These are phyloP conservation scores for Deladenus siricidicola DNA, from an alignment of 2,888 invertebrate species.

Conservation along the genomic window DNA sequence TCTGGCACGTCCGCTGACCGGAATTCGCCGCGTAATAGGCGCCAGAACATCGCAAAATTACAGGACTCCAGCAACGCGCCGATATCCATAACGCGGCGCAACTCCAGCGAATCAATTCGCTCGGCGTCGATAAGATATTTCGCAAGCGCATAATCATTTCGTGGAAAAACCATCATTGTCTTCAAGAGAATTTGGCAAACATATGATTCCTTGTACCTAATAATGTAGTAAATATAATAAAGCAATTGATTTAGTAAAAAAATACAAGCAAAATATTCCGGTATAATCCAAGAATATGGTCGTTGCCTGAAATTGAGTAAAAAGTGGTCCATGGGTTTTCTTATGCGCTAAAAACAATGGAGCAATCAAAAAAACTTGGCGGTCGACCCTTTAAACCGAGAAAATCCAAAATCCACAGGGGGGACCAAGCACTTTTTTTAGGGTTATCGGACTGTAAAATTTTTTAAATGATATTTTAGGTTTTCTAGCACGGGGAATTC, in stretches of 20 bases:
- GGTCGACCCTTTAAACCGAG: too few species aligned
- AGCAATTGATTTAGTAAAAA: not conserved
- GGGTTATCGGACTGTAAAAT: too few species aligned
- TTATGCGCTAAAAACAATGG: too few species aligned
- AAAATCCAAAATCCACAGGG: too few species aligned
- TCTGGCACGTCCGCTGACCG: slow-evolving; percentile 31
- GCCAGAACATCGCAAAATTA: slow-evolving; percentile 51
- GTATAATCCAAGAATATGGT: too few species aligned
- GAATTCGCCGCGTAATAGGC: slow-evolving; percentile 43
- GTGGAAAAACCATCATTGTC: slow-evolving; percentile 89
- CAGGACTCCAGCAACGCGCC: slow-evolving; percentile 48
- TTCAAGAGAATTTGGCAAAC: slow-evolving; percentile 84
- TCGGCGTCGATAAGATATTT: slow-evolving; percentile 83
- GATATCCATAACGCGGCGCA: slow-evolving; percentile 57
- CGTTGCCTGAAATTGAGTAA: too few species aligned
- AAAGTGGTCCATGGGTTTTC: too few species aligned
- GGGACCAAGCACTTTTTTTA: too few species aligned
- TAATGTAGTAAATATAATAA: slow-evolving; percentile 6
- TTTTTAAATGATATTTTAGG: too few species aligned
- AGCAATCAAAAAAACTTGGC: too few species aligned
- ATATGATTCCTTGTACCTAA: slow-evolving; percentile 56
- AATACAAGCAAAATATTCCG: too few species aligned
- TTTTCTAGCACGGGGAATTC: too few species aligned
- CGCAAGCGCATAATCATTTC: slow-evolving; percentile 93
- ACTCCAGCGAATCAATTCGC: slow-evolving; percentile 37